These are phyloP conservation scores for Tetranychus cinnabarinus DNA, from an alignment of 1,140 invertebrate species.

Conservation along the genomic window DNA sequence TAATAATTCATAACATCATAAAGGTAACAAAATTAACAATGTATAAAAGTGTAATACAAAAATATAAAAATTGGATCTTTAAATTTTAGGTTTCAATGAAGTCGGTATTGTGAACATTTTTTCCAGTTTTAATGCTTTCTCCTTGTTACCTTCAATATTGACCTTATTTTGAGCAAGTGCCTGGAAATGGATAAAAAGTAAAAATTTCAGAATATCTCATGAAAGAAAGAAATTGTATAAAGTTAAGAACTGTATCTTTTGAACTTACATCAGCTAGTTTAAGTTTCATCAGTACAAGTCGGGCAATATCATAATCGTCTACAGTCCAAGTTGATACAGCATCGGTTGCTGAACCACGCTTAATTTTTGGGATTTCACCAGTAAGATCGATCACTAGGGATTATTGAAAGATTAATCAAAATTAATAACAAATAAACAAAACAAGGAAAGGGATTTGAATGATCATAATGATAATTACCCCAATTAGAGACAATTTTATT, in stretches of 20 bases:
- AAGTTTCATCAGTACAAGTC: not conserved
- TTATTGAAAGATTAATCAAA: not conserved
- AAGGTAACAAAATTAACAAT: not conserved
- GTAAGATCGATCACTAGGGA: not conserved
- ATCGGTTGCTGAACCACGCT: not conserved
- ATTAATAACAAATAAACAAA: too few relatives aligned
- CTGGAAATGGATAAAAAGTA: not conserved
- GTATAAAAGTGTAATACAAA: not conserved
- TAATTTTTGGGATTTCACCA: not conserved
- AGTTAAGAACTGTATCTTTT: not conserved
- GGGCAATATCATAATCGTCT: constrained; percentile 1
- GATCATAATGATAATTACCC: constrained; percentile 38
- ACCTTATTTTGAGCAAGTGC: not conserved
- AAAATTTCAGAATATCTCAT: not conserved
- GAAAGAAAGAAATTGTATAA: not conserved
- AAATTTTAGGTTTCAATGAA: constrained; percentile 2
- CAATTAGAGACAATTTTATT: constrained; percentile 49
- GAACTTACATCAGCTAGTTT: not conserved
- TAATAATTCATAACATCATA: too few relatives aligned
- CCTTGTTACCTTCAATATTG: not conserved
- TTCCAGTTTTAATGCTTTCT: not conserved
- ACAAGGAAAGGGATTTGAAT: too few relatives aligned
- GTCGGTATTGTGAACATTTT: constrained; percentile 1
- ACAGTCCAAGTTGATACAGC: not conserved
- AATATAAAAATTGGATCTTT: not conserved